A percentile compares a stretch with the other conserved stretches of the same genome.
Evolutionary conservation across 2,888 invertebrate species (phyloP).

Genomic region (Crepidodera aurea): DNA sequence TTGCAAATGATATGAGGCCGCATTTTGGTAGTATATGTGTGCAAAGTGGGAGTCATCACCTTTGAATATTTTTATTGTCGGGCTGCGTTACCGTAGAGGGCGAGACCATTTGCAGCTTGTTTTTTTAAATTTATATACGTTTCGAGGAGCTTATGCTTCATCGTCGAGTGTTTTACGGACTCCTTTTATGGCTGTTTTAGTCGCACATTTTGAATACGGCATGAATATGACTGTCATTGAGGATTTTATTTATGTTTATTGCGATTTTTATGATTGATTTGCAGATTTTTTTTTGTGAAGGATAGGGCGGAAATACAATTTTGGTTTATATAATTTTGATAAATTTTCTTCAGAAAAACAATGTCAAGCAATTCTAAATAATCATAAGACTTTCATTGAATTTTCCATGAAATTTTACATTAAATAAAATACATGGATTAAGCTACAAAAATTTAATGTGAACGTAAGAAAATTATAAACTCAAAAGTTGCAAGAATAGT

Average conservation of each 20-base stretch:
- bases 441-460: too few species aligned
- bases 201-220: neutral
- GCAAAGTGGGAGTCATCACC: conserved; percentile 62
- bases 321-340: too few species aligned
- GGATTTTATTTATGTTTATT: neutral
- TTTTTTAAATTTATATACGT: conserved; percentile 44
- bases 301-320: too few species aligned
- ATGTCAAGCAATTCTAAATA: too few species aligned
- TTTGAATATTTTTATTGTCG: conserved; percentile 62
- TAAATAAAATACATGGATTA: too few species aligned
- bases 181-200: conserved; percentile 24
- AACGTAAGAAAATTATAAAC: too few species aligned
- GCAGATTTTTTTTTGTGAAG: neutral
- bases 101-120: conserved; percentile 50
- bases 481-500: too few species aligned
- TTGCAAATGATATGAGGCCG: conserved; percentile 62
- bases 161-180: conserved; percentile 30
- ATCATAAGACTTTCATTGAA: too few species aligned
- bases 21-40: conserved; percentile 48
- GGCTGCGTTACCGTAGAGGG: conserved; percentile 35
- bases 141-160: conserved; percentile 26
- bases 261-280: neutral
- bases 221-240: neutral
- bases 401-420: too few species aligned
- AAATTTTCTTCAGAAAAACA: too few species aligned